Percentiles rank a stretch among this genome's conserved stretches.
Conservation (phyloP, 2,797 vertebrate species). For the Balearica regulorum region DNA sequence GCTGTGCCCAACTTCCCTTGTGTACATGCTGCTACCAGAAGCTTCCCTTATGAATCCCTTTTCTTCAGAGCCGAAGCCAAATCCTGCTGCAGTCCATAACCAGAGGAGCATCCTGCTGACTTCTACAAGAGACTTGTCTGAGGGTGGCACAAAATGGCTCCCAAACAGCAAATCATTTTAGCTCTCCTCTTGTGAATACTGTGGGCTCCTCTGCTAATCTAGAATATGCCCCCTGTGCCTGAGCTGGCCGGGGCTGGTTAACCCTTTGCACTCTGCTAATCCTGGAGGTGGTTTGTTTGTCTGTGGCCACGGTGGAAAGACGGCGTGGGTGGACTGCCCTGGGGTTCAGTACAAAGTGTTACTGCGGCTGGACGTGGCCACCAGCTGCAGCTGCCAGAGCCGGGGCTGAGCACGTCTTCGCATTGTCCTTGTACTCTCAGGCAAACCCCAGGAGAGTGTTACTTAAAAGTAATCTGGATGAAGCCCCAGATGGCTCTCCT, state of each 20-base stretch:
- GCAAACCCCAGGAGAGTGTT: background rate
- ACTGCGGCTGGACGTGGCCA: accelerated
- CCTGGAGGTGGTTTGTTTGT: background rate
- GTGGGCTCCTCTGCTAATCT: background rate
- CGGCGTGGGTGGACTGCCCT: background rate
- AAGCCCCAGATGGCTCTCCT: background rate
- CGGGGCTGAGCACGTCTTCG: background rate
- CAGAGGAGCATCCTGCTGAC: slow-evolving; percentile 28
- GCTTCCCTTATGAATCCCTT: background rate
- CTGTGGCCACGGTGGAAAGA: accelerated
- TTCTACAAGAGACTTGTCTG: slow-evolving; percentile 31
- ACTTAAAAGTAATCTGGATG: background rate
- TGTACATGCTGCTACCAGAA: slow-evolving; percentile 63
- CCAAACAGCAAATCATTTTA: slow-evolving; percentile 5
- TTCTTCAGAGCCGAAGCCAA: slow-evolving; percentile 39
- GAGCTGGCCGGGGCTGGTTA: background rate
- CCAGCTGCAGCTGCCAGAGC: background rate
- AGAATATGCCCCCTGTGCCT: background rate
- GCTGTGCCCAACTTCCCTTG: slow-evolving; percentile 35
- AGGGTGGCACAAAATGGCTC: slow-evolving; percentile 39
- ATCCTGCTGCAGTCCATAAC: slow-evolving; percentile 16
- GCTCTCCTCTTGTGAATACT: background rate
- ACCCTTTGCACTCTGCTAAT: background rate
- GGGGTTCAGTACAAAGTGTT: background rate
- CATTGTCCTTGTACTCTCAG: background rate